These are phyloP conservation scores for Amphipyra berbera DNA, from an alignment of 2,888 invertebrate genomes.

Conservation along the genomic window DNA sequence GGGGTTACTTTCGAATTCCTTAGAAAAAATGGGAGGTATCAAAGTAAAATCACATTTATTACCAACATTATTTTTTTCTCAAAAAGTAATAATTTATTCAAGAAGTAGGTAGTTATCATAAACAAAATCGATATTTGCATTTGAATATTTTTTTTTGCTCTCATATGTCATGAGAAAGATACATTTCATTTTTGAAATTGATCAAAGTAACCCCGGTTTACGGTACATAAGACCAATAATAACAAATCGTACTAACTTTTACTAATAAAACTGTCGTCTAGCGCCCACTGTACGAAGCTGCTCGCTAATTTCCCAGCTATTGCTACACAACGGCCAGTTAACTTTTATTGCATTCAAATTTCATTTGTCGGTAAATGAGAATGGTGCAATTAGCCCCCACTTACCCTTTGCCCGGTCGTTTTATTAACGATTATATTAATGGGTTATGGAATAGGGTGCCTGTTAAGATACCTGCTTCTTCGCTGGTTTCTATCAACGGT, in stretches of 20 bases:
- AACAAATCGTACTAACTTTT: slow-evolving; percentile 32
- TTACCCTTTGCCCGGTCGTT: slow-evolving; percentile 55
- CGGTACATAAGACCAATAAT: slow-evolving; percentile 22
- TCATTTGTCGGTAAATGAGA: slow-evolving; percentile 59
- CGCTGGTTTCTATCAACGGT: slow-evolving; percentile 9
- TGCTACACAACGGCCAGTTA: slow-evolving; percentile 48
- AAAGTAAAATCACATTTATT: no score
- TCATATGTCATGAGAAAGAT: no score
- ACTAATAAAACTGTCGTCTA: slow-evolving; percentile 23
- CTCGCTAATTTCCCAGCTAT: slow-evolving; percentile 42
- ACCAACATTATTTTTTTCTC: no score
- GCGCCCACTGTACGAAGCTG: slow-evolving; percentile 30
- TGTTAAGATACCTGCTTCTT: slow-evolving; percentile 30
- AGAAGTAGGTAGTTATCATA: no score
- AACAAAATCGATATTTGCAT: no score
- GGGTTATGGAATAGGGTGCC: slow-evolving; percentile 13
- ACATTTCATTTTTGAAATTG: no score
- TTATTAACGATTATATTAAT: slow-evolving; percentile 53
- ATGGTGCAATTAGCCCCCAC: slow-evolving; percentile 64
- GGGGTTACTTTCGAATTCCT: no score
- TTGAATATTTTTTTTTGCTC: no score
- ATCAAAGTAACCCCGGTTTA: no score
- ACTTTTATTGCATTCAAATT: slow-evolving; percentile 62
- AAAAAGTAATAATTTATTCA: no score
- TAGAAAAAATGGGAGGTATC: no score